These are phyloP conservation scores for Leptopilina drosophilae DNA, from an alignment of 2,888 invertebrate species.

Conservation along the genomic window DNA sequence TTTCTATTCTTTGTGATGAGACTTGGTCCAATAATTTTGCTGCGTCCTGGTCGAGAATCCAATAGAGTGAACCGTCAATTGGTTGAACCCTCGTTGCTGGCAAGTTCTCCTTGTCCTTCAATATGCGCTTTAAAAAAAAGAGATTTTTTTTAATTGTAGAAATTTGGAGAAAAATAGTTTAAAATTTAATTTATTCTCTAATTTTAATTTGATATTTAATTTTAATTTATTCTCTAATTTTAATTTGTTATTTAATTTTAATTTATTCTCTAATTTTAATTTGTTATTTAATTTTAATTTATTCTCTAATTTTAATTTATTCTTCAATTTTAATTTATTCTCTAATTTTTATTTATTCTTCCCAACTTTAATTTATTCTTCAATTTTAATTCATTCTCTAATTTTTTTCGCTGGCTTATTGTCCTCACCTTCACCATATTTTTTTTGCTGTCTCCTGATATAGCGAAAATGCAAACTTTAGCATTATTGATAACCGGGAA, in stretches of 20 bases:
- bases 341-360: too few relatives aligned
- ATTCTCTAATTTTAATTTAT: too few relatives aligned
- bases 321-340: too few relatives aligned
- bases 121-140: constrained; percentile 83
- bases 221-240: too few relatives aligned
- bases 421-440: constrained; percentile 87
- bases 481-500: constrained; percentile 93
- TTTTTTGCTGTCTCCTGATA: constrained; percentile 91
- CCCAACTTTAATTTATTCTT: too few relatives aligned
- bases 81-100: constrained; percentile 89
- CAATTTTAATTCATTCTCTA: too few relatives aligned
- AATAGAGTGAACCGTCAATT: constrained; percentile 82
- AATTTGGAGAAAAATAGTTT: constrained; percentile 57
- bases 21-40: constrained; percentile 57
- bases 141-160: background rate
- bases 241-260: too few relatives aligned
- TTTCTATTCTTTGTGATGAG: constrained; percentile 29
- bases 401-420: too few relatives aligned
- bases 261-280: too few relatives aligned
- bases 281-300: too few relatives aligned
- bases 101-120: constrained; percentile 86
- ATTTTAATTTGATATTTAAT: too few relatives aligned
- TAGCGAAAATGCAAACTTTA: constrained; percentile 88
- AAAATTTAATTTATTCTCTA: too few relatives aligned
- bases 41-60: constrained; percentile 76